Percentiles rank a stretch among this genome's conserved stretches.
Evolutionary conservation across 2,113 vertebrate genomes (phyloP).

Genomic region (Tachysurus fulvidraco): DNA sequence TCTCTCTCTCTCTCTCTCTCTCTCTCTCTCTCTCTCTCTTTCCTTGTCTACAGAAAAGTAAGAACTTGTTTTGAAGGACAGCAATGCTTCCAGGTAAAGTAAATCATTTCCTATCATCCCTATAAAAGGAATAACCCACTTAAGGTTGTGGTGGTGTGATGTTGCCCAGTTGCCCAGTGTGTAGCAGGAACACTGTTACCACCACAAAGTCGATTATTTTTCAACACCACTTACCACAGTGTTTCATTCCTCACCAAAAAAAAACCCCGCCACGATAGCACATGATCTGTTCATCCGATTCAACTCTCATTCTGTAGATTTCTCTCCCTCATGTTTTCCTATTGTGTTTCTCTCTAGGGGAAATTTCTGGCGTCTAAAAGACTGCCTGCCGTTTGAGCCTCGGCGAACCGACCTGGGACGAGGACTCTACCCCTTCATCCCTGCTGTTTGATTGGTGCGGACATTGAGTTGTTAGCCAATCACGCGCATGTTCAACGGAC

Average conservation of each 20-base stretch:
- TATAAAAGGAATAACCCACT: not conserved
- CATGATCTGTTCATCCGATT: not conserved
- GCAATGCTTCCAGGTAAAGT: constrained; percentile 70
- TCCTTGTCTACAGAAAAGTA: constrained; percentile 72
- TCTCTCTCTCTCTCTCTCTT: constrained; percentile 14
- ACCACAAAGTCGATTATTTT: not conserved
- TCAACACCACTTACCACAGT: not conserved
- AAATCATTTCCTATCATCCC: constrained; percentile 1
- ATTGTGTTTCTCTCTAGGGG: constrained; percentile 75
- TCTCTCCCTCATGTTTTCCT: constrained; percentile 43
- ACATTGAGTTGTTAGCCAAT: constrained; percentile 78
- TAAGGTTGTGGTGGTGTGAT: not conserved
- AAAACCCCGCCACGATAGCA: not conserved
- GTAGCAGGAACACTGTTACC: not conserved
- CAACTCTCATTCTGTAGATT: not conserved
- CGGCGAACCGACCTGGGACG: constrained; percentile 79
- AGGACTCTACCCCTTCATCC: constrained; percentile 77
- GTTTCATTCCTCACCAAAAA: not conserved
- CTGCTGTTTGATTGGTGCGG: constrained; percentile 76
- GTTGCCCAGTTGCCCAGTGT: not conserved
- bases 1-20: constrained; percentile 10
- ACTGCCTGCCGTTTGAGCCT: constrained; percentile 85
- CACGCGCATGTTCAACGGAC: constrained; percentile 89
- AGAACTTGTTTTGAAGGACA: constrained; percentile 75
- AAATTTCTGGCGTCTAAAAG: constrained; percentile 85